Evolutionary conservation across 2,797 vertebrate species (phyloP), one percentile per base, ranked within the genome.

Genomic region (Amblyopsis hoosieri): DNA sequence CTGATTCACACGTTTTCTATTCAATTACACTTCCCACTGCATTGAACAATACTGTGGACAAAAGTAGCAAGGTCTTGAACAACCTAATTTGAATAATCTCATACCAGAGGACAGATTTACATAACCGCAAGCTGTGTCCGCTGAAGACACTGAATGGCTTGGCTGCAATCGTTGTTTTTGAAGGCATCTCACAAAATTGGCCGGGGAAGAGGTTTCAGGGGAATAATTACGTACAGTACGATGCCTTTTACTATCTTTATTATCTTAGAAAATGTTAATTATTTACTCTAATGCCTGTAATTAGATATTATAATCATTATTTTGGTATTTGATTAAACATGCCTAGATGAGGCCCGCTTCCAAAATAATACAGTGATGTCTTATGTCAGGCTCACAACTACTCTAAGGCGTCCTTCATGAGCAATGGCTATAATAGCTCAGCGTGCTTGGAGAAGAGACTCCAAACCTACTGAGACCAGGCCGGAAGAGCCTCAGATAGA

Each of bases 401-500:
- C 23, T 29, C 23, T 29, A 70, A 64, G 57, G 67, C 74, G 66
- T 52, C 60, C 64, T 81, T 56, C 45, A 79, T 80, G 73, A 64
- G 54, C 67, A 60, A 71, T 66, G 61, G 37, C 65, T 66, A 69
- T 66, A 49, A 77, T 69, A 54, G 42, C 46, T 69, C 50, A 54
- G 66, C 57, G 65, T 68, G 69, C 80, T 79, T 66, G 82, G 85
- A 82, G 74, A 71, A 55, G 62, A 45, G 47, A 37, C 60, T 72
- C 78, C 65, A 68, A 62, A 62, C 58, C 58, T 64, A 49, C 49
- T 6, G 17, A 82, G 57, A 78, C 66, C 53, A 75, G 74, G 79
- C 79, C 48, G 45, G 74, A 72, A 84, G 75, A 82, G 81, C 77
- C 82, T 74, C 74, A 74, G 76, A 81, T 75, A 84, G 78, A 84